Percentiles rank a stretch among this genome's conserved stretches.
Evolutionary conservation across 2,888 invertebrate species (phyloP).

Genomic region (Pycnomerus fuliginosus): DNA sequence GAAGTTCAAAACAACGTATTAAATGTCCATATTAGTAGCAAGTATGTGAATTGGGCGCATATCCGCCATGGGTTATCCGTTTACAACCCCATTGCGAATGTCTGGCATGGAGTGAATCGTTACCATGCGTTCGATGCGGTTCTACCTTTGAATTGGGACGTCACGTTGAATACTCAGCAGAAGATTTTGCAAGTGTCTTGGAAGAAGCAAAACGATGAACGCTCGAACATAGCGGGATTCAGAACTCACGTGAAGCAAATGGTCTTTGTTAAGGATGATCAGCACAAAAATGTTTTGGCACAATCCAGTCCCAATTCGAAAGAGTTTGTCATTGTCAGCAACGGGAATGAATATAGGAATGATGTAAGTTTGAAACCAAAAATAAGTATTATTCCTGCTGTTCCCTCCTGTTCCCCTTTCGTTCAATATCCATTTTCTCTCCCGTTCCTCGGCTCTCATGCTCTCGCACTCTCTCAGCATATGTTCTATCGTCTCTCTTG

Average conservation of each 20-base stretch:
- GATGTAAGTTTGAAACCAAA: constrained; percentile 32
- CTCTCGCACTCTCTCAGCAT: too few species aligned
- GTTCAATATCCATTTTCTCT: too few species aligned
- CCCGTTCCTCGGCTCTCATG: too few species aligned
- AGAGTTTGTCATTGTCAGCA: constrained; percentile 40
- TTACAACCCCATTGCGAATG: constrained; percentile 52
- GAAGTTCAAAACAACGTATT: constrained; percentile 32
- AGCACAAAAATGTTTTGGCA: constrained; percentile 32
- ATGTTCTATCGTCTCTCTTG: too few species aligned
- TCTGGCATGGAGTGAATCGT: constrained; percentile 50
- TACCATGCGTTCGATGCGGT: constrained; percentile 38
- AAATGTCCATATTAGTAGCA: constrained; percentile 39
- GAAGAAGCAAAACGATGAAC: constrained; percentile 36
- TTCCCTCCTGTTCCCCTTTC: constrained; percentile 3
- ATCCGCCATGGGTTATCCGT: constrained; percentile 45
- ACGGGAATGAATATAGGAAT: constrained; percentile 35
- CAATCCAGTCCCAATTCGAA: constrained; percentile 43
- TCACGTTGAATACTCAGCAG: constrained; percentile 38
- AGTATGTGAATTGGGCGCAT: constrained; percentile 41
- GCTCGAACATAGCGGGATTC: constrained; percentile 39
- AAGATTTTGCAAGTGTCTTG: constrained; percentile 42
- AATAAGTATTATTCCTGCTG: constrained; percentile 1
- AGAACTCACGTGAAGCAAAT: constrained; percentile 41
- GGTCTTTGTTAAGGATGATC: constrained; percentile 44
- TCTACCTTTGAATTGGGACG: constrained; percentile 40